Base-by-base conservation (phyloP, 2,888 invertebrate species). In the Nemotelus nigrinus region DNA sequence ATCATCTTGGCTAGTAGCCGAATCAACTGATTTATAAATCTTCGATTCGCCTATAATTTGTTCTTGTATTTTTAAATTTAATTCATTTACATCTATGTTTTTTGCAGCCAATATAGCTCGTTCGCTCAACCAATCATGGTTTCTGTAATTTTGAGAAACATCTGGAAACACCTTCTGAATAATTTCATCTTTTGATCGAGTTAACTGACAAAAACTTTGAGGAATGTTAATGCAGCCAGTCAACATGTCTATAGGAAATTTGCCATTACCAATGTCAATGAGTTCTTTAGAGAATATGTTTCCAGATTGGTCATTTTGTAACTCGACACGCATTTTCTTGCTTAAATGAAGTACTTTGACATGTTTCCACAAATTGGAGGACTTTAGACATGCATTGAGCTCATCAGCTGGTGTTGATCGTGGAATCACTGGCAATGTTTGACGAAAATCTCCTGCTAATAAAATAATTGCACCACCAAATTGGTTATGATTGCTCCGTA, bases 131-230 rank as follows among this genome's bases (percentile, higher is more conserved):
- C n/a, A n/a, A n/a, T n/a, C n/a, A n/a, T n/a, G n/a, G n/a, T n/a
- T n/a, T n/a, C n/a, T n/a, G n/a, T n/a, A n/a, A n/a, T n/a, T n/a
- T n/a, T n/a, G n/a, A n/a, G n/a, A n/a, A n/a, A n/a, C n/a, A n/a
- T n/a, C n/a, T n/a, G n/a, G n/a, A 75, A 84, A 85, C 55, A 83
- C 82, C 68, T 81, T 79, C 58, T 81, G 79, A 79, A 83, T 80
- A 57, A 82, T 80, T 68, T 82, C 81, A 65, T 80, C 80, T 80
- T 81, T 82, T 25, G 79, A 64, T 78, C 77, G 80, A n/a, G n/a
- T n/a, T n/a, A n/a, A n/a, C n/a, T n/a, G n/a, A n/a, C n/a, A n/a
- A n/a, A n/a, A n/a, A n/a, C n/a, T n/a, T n/a, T n/a, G n/a, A n/a
- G n/a, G n/a, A n/a, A n/a, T n/a, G n/a, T n/a, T n/a, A 68, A 48